These are phyloP conservation scores for Microctenopoma steveboyesi DNA, from an alignment of 2,797 vertebrate genomes.

Conservation along the genomic window DNA sequence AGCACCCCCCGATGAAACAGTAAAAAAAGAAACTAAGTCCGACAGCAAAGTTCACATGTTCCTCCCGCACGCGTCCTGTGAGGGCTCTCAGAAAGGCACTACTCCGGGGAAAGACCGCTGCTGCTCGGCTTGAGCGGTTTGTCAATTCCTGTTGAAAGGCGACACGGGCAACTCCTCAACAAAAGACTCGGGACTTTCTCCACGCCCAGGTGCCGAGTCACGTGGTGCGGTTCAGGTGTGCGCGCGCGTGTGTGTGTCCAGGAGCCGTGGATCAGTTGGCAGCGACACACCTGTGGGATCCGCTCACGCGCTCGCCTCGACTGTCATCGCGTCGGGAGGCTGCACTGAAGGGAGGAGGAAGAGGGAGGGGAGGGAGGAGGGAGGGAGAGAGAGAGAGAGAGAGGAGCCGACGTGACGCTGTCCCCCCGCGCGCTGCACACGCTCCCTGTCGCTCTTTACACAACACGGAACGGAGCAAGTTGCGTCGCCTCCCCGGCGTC, in stretches of 20 bases:
- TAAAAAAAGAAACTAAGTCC: slow-evolving; percentile 49
- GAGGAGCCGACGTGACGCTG: slow-evolving; percentile 26
- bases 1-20: slow-evolving; percentile 19
- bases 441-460: slow-evolving; percentile 15
- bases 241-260: slow-evolving; percentile 44
- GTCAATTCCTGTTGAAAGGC: slow-evolving; percentile 48
- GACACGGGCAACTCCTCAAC: slow-evolving; percentile 65
- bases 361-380: slow-evolving; percentile 1
- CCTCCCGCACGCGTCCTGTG: slow-evolving; percentile 42
- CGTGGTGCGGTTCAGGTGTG: slow-evolving; percentile 86
- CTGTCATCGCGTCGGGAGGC: slow-evolving; percentile 63
- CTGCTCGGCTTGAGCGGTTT: slow-evolving; percentile 16
- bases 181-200: slow-evolving; percentile 76
- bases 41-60: slow-evolving; percentile 73
- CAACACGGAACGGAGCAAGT: slow-evolving; percentile 18
- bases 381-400: not conserved
- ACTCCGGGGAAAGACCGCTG: slow-evolving; percentile 62
- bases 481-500: slow-evolving; percentile 42
- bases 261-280: slow-evolving; percentile 35
- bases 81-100: slow-evolving; percentile 63
- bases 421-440: slow-evolving; percentile 50
- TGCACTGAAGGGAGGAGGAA: slow-evolving; percentile 6
- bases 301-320: slow-evolving; percentile 62
- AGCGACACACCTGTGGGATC: slow-evolving; percentile 83
- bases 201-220: slow-evolving; percentile 87